Base-by-base conservation (phyloP, 2,888 invertebrate species). In the Platycnemis pennipes region DNA sequence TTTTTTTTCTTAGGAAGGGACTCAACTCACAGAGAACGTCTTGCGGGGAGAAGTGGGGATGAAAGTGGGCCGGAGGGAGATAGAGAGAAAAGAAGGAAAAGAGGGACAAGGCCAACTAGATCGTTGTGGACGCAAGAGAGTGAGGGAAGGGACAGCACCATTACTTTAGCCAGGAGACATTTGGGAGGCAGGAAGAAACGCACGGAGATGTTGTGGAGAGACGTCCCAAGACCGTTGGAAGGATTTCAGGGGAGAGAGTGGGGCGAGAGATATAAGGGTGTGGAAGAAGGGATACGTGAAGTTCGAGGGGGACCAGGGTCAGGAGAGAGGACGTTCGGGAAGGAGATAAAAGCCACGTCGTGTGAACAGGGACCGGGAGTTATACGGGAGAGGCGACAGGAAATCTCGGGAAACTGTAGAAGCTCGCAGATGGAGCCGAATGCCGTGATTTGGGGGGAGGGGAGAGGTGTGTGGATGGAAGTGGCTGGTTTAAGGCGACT, bases 281-380 rank as follows among this genome's bases (percentile, higher is more conserved):
- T 45, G 94, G 89, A 94, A 94, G 94, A 88, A 37, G 56, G 94
- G 88, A 63, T 26, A 63, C 26, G 63, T n/a, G n/a, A 46, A 94
- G 88, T 46, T 63, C n/a, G 88, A 94, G 42, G 56, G 85, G 94
- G 53, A 31, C 44, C 94, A 56, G 45, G 77, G 89, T 19, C 19
- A 87, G 88, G 94, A 85, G 89, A 69, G 56, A 46, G 69, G 63
- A 26, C n/a, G 87, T 56, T 44, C 53, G 88, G 46, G 46, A 56
- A 26, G 77, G 19, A 89, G 88, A 45, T 88, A 63, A 53, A 77
- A 63, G 94, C 63, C n/a, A 91, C 26, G 87, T 37, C 69, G 85
- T 42, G 63, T 45, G 63, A n/a, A 49, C 37, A 91, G 89, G 69
- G 49, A 26, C 63, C n/a, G 63, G 26, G 26, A 63, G 63, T 63